Evolutionary conservation across 2,888 invertebrate species (phyloP), one percentile per base, ranked within the genome.

Genomic region (Scaptodrosophila latifasciaeformis): DNA sequence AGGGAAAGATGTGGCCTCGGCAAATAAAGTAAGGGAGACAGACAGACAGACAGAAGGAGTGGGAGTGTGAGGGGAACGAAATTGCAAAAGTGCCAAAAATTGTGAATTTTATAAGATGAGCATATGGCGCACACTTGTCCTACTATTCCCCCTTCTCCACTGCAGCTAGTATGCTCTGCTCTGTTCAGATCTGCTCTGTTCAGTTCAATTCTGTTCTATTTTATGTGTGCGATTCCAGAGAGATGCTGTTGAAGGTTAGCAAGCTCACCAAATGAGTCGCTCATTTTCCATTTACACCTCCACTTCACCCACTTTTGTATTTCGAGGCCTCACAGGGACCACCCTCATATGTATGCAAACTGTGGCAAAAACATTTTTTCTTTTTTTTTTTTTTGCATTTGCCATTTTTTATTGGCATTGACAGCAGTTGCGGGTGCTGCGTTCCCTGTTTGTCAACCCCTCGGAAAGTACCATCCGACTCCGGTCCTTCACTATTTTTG

Each of bases 81-180:
- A 48, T 52, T 40, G 37, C 15, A 30, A 45, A 27, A 29, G 39
- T 34, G 43, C n/a, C 19, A 48, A 35, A 54, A 50, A 49, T 53
- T 54, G 54, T 55, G 46, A 61, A 62, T 75, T 81, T 81, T 70
- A 78, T 70, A 71, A 75, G 67, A 53, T 47, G 55, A 54, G 69
- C 81, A 81, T 69, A 74, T 77, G 77, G 57, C 61, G 61, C 24
- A 12, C 19, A 40, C 48, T 48, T 56, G 51, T 53, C 60, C 60
- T 50, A n/a, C n/a, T n/a, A n/a, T n/a, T n/a, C n/a, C n/a, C n/a
- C n/a, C n/a, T n/a, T n/a, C n/a, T n/a, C n/a, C n/a, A n/a, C n/a
- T n/a, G n/a, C n/a, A n/a, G n/a, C n/a, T n/a, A n/a, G n/a, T n/a
- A n/a, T n/a, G n/a, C n/a, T n/a, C n/a, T n/a, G n/a, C n/a, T n/a